phyloP scores from a whole-genome alignment of 2,113 vertebrate species.

The Helogale parvula region DNA sequence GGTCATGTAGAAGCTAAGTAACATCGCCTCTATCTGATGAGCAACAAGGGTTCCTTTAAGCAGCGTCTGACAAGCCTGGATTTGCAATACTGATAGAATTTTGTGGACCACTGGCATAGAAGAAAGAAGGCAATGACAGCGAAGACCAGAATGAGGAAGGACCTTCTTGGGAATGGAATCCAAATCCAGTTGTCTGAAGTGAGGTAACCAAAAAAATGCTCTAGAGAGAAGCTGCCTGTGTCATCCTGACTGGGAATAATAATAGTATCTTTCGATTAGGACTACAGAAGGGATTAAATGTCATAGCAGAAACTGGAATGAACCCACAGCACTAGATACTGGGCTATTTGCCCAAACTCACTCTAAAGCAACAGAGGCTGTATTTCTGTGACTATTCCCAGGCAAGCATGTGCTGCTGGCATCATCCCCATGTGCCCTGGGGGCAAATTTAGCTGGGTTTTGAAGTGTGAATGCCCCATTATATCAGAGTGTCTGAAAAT shows the following conservation, averaged over 20 bases:
- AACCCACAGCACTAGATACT: not conserved
- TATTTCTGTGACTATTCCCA: not conserved
- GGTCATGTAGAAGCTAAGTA: not conserved
- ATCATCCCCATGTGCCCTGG: not conserved
- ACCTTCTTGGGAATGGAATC: not conserved
- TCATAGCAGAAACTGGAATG: not conserved
- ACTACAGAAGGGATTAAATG: too few relatives aligned
- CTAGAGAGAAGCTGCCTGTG: not conserved
- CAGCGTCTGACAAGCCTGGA: not conserved
- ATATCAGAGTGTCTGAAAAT: constrained; percentile 58
- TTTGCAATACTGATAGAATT: not conserved
- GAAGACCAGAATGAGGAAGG: not conserved
- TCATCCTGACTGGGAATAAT: not conserved
- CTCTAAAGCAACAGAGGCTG: not conserved
- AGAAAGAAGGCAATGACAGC: not conserved
- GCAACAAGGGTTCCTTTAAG: not conserved
- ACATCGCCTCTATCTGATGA: not conserved
- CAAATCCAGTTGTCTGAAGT: not conserved
- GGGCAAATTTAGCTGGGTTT: constrained; percentile 36
- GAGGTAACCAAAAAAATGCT: not conserved
- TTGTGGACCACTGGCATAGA: not conserved
- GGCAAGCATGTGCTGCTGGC: constrained; percentile 10
- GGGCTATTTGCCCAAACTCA: not conserved
- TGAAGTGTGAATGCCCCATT: constrained; percentile 68
- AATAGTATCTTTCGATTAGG: too few relatives aligned